Base-by-base conservation (phyloP, 2,888 invertebrate species). In the Parnassius smintheus region DNA sequence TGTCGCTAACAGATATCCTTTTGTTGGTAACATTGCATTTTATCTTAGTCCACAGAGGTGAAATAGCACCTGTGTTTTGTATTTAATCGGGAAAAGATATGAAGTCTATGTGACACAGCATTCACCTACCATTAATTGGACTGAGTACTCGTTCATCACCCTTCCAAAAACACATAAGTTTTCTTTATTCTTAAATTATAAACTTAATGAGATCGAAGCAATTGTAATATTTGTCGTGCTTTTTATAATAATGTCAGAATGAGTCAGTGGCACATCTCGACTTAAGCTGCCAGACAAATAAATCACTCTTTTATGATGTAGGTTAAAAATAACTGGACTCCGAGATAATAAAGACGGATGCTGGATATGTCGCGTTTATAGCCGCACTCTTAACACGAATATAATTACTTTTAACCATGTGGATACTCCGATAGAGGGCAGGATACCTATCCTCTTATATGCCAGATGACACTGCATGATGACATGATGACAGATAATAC, bases 261-360 rank as follows among this genome's bases (percentile, higher is more conserved):
- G 62, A 63, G 55, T 63, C 55, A 62, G 62, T 12, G 53, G 18
- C 8, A 42, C 48, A 41, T 11, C 45, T 45, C 52, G 44, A 45
- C 52, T 25, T 41, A 41, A 56, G 61, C 53, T 52, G 58, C 48
- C 59, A 64, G 64, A 64, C 64, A 56, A 42, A 64, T 64, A 64
- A 64, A 64, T 64, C 64, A 60, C 56, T 56, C 59, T 59, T 64
- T 64, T 64, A 64, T 60, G 59, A 64, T 59, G 64, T 60, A 22
- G 59, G 59, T 56, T 64, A 59, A 64, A 64, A 64, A 64, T 64
- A 64, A 64, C 52, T 41, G 59, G 51, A 46, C 52, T 13, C 64
- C 4, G 35, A 18, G 56, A 61, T 62, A 57, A 62, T 62, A 59
- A 63, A 59, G 62, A 63, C 45, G 58, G 52, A 56, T 51, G 41